Base-by-base conservation (phyloP, 1,140 invertebrate genomes). In the Diachasmimorpha longicaudata region DNA sequence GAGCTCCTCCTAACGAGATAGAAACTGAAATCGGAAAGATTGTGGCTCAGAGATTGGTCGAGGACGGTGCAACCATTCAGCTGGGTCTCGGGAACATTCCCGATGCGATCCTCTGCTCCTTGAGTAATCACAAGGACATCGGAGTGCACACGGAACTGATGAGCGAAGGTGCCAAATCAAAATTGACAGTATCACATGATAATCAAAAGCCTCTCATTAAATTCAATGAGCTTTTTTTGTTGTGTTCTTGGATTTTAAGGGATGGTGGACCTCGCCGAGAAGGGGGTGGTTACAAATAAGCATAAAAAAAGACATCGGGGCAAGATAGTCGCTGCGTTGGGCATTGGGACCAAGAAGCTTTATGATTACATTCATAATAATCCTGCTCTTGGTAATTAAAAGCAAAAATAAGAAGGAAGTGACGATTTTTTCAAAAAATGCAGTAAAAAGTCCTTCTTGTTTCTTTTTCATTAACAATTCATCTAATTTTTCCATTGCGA, bases 121-220 rank as follows among this genome's bases (percentile, higher is more conserved):
- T 98, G 39, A 93, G 90, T 58, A 91, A 94, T 81, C 97, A 99
- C 88, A 97, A 97, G 84, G 95, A 98, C 88, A 89, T 98, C 0
- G 97, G 97, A 2, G 93, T 99, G 67, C 97, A 98, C 85, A 96
- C 96, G 0, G 97, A 99, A 89, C 97, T 98, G 94, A 96, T 98
- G 85, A 94, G 94, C 78, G 95, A 96, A 78, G 96, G 96, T 4
- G 94, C 19, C 1, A 9, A 31, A 2, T 31, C 31, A 31, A 31
- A 31, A 31, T 31, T 31, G 6, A 31, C n/a, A n/a, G n/a, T 31
- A 31, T 31, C 31, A 31, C 31, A 6, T 6, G 6, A 6, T 31
- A 31, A 31, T 31, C 48, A 55, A 55, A 55, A 19, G 48, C 19
- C 2, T 9, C 1, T 4, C 8, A 55, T 16, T 4, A 8, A 4